Base-by-base conservation (phyloP, 2,113 vertebrate species). In the Epinephelus moara region DNA sequence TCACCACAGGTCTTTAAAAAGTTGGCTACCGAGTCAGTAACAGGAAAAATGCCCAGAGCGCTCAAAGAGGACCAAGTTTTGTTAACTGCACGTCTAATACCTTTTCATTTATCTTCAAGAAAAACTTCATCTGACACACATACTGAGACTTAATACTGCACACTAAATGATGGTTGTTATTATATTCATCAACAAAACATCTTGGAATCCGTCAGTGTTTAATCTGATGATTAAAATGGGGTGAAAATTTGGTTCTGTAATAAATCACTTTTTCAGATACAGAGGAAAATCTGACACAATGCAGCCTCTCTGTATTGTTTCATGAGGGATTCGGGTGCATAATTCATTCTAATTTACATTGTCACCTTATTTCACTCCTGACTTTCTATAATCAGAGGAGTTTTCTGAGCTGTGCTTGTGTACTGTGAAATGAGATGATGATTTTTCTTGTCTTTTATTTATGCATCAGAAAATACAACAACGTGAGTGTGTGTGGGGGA, bases 1-100 rank as follows among this genome's bases (percentile, higher is more conserved):
- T 82, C 57, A 50, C 63, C 19, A 11, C 75, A 87, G 70, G 66
- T 82, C 10, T 63, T 80, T 71, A 63, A 75, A 82, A 74, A 57
- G 62, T 77, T 83, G 73, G 59, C 47, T 45, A 11, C 25, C 4
- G 10, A 68, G 23, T 23, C 60, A 85, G 23, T 50, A 71, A 72
- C 45, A 72, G 79, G 42, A 84, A 87, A 80, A 40, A 49, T 52
- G 67, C 12, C 60, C 56, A 79, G 63, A 49, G 53, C 6, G 14
- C 52, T 77, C 52, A 60, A 45, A 49, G 66, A 53, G 13, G 17
- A 82, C 55, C 21, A 42, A 27, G 64, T 12, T 57, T 66, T 77
- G 5, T 60, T 57, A 55, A 67, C 60, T 50, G 13, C 40, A 33
- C 1, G 1, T 86, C 30, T 25, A 10, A 57, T 37, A 52, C 17